Evolutionary conservation across 92 coral and sea anemone species (phyloP).

Genomic region (Isaurus tuberculatus): DNA sequence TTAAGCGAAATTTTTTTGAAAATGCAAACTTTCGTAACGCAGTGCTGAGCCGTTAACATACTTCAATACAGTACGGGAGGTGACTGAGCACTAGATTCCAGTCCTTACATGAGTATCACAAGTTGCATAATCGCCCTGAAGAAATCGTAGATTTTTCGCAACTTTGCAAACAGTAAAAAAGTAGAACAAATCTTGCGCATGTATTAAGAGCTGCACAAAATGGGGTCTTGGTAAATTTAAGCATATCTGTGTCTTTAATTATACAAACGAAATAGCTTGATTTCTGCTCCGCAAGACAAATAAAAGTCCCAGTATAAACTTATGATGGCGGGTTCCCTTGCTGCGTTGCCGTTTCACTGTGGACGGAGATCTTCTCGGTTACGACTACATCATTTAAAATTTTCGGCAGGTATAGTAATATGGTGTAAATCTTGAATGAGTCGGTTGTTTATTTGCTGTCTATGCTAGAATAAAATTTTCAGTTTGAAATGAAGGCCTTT

Average conservation of each 20-base stretch:
- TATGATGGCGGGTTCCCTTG: not conserved
- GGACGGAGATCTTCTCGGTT: slow-evolving; percentile 3
- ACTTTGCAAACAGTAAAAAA: not conserved
- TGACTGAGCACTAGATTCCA: not conserved
- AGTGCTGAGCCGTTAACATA: too few relatives aligned
- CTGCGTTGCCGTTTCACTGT: not conserved
- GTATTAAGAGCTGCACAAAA: not conserved
- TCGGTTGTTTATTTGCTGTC: not conserved
- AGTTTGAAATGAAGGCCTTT: too few relatives aligned
- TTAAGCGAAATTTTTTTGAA: too few relatives aligned
- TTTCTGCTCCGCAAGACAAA: not conserved
- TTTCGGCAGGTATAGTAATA: not conserved
- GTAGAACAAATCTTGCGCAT: not conserved
- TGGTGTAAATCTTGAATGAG: not conserved
- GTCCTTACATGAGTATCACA: not conserved
- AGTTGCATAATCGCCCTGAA: not conserved
- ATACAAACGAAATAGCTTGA: not conserved
- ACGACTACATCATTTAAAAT: not conserved
- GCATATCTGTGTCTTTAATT: too few relatives aligned
- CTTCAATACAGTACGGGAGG: not conserved
- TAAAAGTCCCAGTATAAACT: not conserved
- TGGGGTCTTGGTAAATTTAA: not conserved
- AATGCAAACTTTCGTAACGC: too few relatives aligned
- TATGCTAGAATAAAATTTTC: not conserved
- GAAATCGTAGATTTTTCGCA: not conserved